Percentiles rank a stretch among this genome's conserved stretches.
phyloP scores from a whole-genome alignment of 2,113 vertebrate genomes.

The Sylvilagus bachmani region DNA sequence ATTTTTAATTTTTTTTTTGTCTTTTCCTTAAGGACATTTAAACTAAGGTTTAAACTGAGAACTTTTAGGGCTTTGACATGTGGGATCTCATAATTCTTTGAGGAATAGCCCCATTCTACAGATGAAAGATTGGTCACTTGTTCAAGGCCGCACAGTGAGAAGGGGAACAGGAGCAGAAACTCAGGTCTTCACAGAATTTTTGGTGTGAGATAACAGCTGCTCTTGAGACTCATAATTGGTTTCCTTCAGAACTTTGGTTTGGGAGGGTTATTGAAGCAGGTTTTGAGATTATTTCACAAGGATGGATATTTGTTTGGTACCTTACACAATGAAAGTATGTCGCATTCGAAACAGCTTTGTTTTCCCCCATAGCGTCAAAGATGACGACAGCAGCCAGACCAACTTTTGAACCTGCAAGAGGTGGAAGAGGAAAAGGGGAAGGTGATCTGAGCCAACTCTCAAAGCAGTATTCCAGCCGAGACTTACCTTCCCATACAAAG shows the following conservation, averaged over 20 bases:
- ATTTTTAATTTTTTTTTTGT: not conserved
- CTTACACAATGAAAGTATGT: not conserved
- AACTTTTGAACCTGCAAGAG: slow-evolving; percentile 98
- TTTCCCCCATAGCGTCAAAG: slow-evolving; percentile 81
- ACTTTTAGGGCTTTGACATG: not conserved
- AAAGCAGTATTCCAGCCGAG: slow-evolving; percentile 98
- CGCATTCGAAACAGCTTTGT: slow-evolving; percentile 14
- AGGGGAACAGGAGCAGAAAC: not conserved
- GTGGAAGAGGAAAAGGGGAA: slow-evolving; percentile 98
- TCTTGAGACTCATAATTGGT: not conserved
- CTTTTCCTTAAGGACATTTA: not conserved
- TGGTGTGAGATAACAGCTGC: not conserved
- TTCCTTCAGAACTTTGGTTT: not conserved
- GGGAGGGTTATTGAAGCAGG: not conserved
- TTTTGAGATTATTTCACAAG: not conserved
- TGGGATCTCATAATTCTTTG: not conserved
- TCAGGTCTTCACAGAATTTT: not conserved
- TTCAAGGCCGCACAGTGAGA: not conserved
- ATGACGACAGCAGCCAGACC: slow-evolving; percentile 99
- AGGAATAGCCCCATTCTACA: not conserved
- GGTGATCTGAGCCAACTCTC: slow-evolving; percentile 97
- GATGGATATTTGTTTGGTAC: not conserved
- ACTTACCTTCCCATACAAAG: slow-evolving; percentile 98
- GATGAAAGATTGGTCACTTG: not conserved
- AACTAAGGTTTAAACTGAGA: not conserved